Percentiles rank a stretch among this genome's conserved stretches.
phyloP scores from a whole-genome alignment of 2,113 vertebrate genomes.

The Azemiops feae region DNA sequence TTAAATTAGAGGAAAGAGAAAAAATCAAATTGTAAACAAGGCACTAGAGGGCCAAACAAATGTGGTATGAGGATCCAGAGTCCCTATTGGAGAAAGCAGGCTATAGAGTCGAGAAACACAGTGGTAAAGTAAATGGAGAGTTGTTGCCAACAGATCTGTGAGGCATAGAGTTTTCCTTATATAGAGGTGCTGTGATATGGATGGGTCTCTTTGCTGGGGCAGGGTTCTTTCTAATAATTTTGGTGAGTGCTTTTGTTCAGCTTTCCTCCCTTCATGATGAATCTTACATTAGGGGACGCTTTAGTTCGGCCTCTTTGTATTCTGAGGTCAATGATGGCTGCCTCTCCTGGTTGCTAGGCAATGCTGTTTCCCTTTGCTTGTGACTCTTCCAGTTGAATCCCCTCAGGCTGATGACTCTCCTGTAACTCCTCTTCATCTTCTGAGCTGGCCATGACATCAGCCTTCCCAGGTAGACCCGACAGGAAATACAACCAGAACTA shows the following conservation, averaged over 20 bases:
- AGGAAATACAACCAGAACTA: too few relatives aligned
- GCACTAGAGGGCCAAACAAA: not conserved
- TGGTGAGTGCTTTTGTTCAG: not conserved
- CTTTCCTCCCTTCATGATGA: not conserved
- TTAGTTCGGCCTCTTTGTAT: too few relatives aligned
- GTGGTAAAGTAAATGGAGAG: not conserved
- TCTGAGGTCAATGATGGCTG: too few relatives aligned
- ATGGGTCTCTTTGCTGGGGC: not conserved
- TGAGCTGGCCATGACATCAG: too few relatives aligned
- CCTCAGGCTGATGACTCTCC: too few relatives aligned
- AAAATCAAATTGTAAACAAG: not conserved
- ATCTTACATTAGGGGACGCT: not conserved
- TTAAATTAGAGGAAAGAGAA: not conserved
- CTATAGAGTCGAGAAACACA: not conserved
- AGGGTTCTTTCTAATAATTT: not conserved
- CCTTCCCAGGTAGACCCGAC: too few relatives aligned
- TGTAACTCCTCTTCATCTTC: too few relatives aligned
- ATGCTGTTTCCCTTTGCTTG: too few relatives aligned
- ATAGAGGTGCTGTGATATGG: not conserved
- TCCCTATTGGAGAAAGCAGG: not conserved
- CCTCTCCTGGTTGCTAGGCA: too few relatives aligned
- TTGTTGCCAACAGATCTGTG: not conserved
- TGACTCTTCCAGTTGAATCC: too few relatives aligned
- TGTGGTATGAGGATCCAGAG: not conserved
- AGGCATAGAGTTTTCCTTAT: not conserved